These are phyloP conservation scores for Chaetogeoica ovagalla DNA, from an alignment of 2,888 invertebrate species.

Conservation along the genomic window DNA sequence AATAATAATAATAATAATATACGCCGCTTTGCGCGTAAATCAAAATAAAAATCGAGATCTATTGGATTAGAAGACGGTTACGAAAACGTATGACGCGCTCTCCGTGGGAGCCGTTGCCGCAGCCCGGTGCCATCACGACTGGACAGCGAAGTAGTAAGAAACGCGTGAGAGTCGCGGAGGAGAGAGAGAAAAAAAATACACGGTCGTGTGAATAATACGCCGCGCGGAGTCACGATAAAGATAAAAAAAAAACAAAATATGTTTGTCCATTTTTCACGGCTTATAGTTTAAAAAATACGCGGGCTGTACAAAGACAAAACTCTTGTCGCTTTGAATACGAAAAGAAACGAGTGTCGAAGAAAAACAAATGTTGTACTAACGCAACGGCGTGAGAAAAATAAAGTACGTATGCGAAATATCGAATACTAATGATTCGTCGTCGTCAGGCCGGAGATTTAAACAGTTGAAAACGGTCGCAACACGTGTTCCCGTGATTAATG, in stretches of 20 bases:
- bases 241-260: constrained; percentile 22
- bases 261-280: constrained; percentile 24
- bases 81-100: background rate
- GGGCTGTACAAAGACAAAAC: too few relatives aligned
- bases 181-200: constrained; percentile 14
- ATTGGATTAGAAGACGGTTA: constrained; percentile 16
- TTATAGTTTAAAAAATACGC: constrained; percentile 28
- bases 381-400: too few relatives aligned
- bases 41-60: constrained; percentile 32
- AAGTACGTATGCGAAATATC: too few relatives aligned
- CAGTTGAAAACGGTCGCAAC: too few relatives aligned
- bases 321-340: background rate
- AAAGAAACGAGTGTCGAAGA: background rate
- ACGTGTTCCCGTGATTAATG: too few relatives aligned
- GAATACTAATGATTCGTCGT: too few relatives aligned
- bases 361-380: too few relatives aligned
- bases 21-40: constrained; percentile 13
- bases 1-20: too few relatives aligned
- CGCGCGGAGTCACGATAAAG: constrained; percentile 31
- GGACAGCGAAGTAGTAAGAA: background rate
- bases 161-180: constrained; percentile 36
- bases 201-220: background rate
- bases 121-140: constrained; percentile 44
- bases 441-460: too few relatives aligned
- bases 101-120: constrained; percentile 41